Conservation (phyloP, 2,888 invertebrate genomes). For the Cancer borealis region DNA sequence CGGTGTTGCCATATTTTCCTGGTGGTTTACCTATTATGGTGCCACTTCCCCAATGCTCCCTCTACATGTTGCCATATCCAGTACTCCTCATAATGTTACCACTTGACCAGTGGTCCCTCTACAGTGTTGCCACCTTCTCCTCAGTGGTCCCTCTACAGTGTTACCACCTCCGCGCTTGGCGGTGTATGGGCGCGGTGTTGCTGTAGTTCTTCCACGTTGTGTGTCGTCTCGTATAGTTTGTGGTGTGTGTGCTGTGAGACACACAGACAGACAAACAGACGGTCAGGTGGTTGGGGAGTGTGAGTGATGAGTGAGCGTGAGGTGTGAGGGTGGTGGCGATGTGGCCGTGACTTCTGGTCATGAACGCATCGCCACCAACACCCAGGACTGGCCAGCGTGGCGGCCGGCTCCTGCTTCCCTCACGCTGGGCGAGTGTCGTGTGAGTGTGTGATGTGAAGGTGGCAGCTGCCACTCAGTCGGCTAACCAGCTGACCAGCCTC, state of each 20-base stretch:
- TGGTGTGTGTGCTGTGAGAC: conserved; percentile 71
- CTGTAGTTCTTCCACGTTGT: conserved; percentile 76
- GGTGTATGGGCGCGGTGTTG: conserved; percentile 72
- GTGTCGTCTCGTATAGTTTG: conserved; percentile 72
- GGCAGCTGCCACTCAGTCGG: conserved; percentile 40
- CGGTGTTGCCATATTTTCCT: conserved; percentile 43
- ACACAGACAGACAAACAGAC: conserved; percentile 65
- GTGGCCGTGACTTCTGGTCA: background rate
- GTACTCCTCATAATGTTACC: conserved; percentile 57
- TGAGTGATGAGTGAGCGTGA: conserved; percentile 53
- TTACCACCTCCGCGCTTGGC: conserved; percentile 69
- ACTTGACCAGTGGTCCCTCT: conserved; percentile 67
- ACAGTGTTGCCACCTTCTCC: conserved; percentile 75
- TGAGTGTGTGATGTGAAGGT: conserved; percentile 51
- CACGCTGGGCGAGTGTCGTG: conserved; percentile 24
- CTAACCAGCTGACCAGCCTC: conserved; percentile 22
- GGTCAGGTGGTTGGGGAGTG: conserved; percentile 58
- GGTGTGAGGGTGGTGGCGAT: conserved; percentile 37
- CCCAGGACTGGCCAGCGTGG: conserved; percentile 43
- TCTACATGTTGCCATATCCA: conserved; percentile 49
- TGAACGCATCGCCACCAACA: background rate
- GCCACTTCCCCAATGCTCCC: conserved; percentile 46
- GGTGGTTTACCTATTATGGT: conserved; percentile 42
- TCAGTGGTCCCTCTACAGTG: conserved; percentile 64
- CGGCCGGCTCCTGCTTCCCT: conserved; percentile 29